Base-by-base conservation (phyloP, 2,888 invertebrate species). In the Rhingia campestris region DNA sequence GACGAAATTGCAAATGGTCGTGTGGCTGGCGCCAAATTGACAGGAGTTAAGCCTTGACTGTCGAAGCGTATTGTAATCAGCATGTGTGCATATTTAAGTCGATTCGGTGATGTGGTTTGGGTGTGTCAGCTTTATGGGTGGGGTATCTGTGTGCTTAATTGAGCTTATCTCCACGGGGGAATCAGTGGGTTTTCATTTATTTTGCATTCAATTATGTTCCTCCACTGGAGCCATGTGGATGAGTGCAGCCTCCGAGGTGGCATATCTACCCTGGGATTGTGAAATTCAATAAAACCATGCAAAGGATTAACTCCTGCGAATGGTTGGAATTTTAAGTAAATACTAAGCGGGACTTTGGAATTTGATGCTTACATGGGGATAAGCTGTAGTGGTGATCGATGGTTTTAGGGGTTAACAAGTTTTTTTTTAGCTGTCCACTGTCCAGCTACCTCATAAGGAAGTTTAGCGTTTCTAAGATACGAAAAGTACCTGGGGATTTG, bases 11-110 rank as follows among this genome's bases (percentile, higher is more conserved):
- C 32, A 49, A 58, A 59, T 58, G 39, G 59, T 41, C 39, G 22
- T 10, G 14, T 66, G 61, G 64, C 61, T 67, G 80, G 80, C 79
- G 73, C 79, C 79, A 80, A 67, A 61, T 61, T 73, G 79, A 73
- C 66, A 80, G 67, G 61, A 80, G 47, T 41, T 73, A 73, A 67
- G 67, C 80, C 53, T 39, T 12, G 3, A 12, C 22, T 72, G 72
- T 54, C 58, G 56, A 54, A n/a, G n/a, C 45, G 58, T 64, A 49
- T 58, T 64, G 22, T 74, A 53, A 74, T 70, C 59, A 51, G 58
- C 43, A 22, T 66, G 64, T 47, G 74, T 66, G 56, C 47, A 53
- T 61, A 70, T 51, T 53, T 53, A 61, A 61, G 72, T 53, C 47
- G 10, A 22, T 58, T 6, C 12, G 51, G 35, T 32, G 41, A 2